Evolutionary conservation across 2,888 invertebrate genomes (phyloP), one percentile per base, ranked within the genome.

Genomic region (Rhodophaea formosa): DNA sequence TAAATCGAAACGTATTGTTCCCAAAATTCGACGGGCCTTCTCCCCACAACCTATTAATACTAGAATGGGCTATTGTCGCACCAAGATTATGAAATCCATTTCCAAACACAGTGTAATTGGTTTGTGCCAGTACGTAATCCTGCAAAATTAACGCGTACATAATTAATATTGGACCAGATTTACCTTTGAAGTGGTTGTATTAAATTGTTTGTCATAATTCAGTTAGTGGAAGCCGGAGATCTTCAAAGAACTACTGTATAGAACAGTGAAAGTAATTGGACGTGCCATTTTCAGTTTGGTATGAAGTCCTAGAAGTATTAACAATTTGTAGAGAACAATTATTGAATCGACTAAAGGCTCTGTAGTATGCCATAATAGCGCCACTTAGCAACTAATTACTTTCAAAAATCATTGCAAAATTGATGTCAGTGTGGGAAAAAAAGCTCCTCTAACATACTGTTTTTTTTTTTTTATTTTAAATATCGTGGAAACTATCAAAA

Each of bases 181-280:
- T 62, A 62, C 60, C 64, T 71, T 71, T 69, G 70, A 66, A 62
- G 66, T 64, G 58, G 62, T 51, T 56, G 61, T 54, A 66, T 63
- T 67, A 62, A 66, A 62, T 62, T 63, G 60, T 63, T 63, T 59
- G 58, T 56, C 54, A 57, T 61, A 61, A 67, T 64, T 62, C 55
- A 23, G 57, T 61, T 55, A 43, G 47, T n/a, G 10, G 15, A 17
- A 54, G 39, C 23, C n/a, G 17, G 35, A 14, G 23, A 29, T 1
- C 17, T 23, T 46, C 46, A 46, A 23, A 46, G 23, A 17, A 46
- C n/a, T 39, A 7, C 3, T 39, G 39, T 39, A 12, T 39, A n/a
- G 39, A n/a, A 39, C 39, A n/a, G 10, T 3, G 32, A 23, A 23
- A 23, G 5, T 23, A 23, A 23, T 23, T 23, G 23, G 23, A 5